phyloP scores from a whole-genome alignment of 2,113 vertebrate species.

The human (Homo sapiens) region DNA sequence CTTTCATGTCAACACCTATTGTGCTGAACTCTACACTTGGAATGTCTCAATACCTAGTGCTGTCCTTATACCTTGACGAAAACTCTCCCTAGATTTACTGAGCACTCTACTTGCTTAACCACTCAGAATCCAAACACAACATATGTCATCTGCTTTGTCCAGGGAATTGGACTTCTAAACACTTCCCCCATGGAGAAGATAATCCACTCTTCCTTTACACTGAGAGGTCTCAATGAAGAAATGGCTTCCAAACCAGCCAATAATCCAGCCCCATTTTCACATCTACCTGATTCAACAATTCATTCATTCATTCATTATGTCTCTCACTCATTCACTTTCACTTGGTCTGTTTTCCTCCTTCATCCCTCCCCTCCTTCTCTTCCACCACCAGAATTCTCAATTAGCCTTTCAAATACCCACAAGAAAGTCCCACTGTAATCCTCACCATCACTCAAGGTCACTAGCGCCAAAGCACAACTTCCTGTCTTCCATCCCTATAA shows the following conservation, averaged over 20 bases:
- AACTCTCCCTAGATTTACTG: not conserved
- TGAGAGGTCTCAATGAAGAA: not conserved
- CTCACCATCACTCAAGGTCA: not conserved
- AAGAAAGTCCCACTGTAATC: too few relatives aligned
- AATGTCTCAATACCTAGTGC: not conserved
- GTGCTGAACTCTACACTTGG: not conserved
- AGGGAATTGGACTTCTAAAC: not conserved
- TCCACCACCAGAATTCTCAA: not conserved
- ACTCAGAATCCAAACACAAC: not conserved
- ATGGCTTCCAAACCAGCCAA: not conserved
- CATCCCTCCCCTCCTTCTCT: not conserved
- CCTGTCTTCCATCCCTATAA: not conserved
- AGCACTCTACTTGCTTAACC: too few relatives aligned
- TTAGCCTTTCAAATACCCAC: not conserved
- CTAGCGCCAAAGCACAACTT: not conserved
- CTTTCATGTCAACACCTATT: not conserved
- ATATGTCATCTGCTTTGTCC: not conserved
- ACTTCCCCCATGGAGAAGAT: not conserved
- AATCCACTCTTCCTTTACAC: rapidly evolving
- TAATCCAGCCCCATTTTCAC: not conserved
- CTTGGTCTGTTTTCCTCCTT: not conserved
- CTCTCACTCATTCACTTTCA: not conserved
- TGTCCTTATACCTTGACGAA: not conserved
- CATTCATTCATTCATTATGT: not conserved
- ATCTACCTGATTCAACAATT: too few relatives aligned